Evolutionary conservation across 2,113 vertebrate species (phyloP), one percentile per base, ranked within the genome.

Genomic region (Hemiprocne comata): DNA sequence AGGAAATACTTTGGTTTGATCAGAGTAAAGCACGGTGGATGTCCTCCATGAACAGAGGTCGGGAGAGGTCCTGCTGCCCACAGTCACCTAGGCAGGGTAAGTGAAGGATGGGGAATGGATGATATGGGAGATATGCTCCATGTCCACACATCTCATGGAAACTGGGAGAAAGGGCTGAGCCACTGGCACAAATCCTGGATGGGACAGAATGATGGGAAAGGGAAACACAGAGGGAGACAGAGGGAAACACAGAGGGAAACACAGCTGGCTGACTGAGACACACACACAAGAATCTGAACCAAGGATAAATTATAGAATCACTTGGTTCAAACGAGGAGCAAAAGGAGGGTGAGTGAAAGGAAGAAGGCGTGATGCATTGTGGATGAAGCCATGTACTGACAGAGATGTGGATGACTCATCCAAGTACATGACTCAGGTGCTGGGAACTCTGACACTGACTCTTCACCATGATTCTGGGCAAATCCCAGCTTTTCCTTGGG

Each of bases 391-490:
- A 0, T 53, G 29, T 40, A 50, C 74, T 57, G 64, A 89, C 34
- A 93, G 87, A 88, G 53, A 29, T 81, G 67, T 44, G 31, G 58
- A 42, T 96, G 89, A 96, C 51, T 96, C 83, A 70, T 50, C 9
- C 29, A 33, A 85, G 20, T 58, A 28, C 21, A 77, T 96, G 96
- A 96, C 87, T 97, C 87, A 90, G 91, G 87, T 90, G 75, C 87
- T 93, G 92, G 93, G 78, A 94, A 90, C 60, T 83, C 55, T 93
- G 87, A 91, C 67, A 83, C 11, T 66, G 86, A 67, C 76, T 82
- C 34, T 60, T 89, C 93, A 65, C 55, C 58, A 36, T 5, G 10
- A 40, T 70, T 57, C 61, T 82, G 82, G 78, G 65, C 8, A 60
- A 95, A 71, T 74, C 78, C 29, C 75, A 93, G 65, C 81, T 96